Base-by-base conservation (phyloP, 2,888 invertebrate genomes). In the Leptinotarsa peninsularis region DNA sequence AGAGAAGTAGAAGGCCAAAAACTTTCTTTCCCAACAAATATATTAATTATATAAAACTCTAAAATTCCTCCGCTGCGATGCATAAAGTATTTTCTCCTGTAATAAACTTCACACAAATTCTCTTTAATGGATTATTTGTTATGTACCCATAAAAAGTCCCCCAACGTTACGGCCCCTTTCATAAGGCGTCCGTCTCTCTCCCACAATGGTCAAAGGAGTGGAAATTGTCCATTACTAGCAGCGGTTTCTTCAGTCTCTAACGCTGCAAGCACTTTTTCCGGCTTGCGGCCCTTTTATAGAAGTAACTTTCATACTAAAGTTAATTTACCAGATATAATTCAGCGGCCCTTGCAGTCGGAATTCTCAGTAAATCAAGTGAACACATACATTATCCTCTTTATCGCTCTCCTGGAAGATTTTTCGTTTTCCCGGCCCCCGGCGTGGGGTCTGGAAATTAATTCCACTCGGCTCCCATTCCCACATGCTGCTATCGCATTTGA, bases 381-480 rank as follows among this genome's bases (percentile, higher is more conserved):
- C 63, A 33, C 63, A 63, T 63, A 63, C 63, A 33, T 63, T 63
- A 63, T 63, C 63, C 63, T 63, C 63, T 63, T 63, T 63, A 63
- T 63, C 63, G 63, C 63, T 33, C 63, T 63, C 63, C 63, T 33
- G 63, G 63, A 63, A 63, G 27, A 63, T 63, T 63, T 63, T 63
- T 63, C 63, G 33, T 63, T 18, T 17, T 63, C 63, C 43, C 14
- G 17, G 63, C 63, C n/a, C n/a, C 63, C 43, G 33, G 63, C 33
- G 63, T 43, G 63, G 63, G 63, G 63, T n/a, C 43, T 33, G 13
- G 63, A 33, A 63, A 63, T 63, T 63, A 63, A 63, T 63, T 63
- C 43, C 63, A 33, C n/a, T 43, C 43, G 17, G 63, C 33, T 63
- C 63, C 63, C 63, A 63, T 43, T 43, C 63, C 60, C n/a, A 63